These are phyloP conservation scores for Torymus auratus DNA, from an alignment of 2,888 invertebrate species.

Conservation along the genomic window DNA sequence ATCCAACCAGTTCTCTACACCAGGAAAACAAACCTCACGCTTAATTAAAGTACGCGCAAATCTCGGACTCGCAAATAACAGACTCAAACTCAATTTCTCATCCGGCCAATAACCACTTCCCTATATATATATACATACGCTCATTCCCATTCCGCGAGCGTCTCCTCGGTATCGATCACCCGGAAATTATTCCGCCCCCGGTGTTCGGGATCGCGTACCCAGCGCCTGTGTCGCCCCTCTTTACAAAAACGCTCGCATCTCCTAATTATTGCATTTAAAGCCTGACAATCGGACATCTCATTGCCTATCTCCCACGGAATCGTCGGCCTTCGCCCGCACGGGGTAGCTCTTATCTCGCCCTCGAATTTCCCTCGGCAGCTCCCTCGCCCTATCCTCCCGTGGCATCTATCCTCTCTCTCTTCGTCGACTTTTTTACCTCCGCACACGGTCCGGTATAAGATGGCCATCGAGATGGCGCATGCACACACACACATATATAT, in stretches of 20 bases:
- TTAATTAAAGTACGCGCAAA: no score
- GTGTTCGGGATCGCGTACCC: no score
- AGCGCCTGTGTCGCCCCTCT: no score
- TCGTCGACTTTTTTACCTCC: slow-evolving; percentile 17
- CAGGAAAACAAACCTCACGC: no score
- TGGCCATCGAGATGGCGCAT: slow-evolving; percentile 52
- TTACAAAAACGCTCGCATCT: slow-evolving; percentile 25
- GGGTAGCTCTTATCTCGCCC: slow-evolving; percentile 28
- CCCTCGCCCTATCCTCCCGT: slow-evolving; percentile 26
- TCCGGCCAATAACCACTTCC: no score
- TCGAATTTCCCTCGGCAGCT: slow-evolving; percentile 46
- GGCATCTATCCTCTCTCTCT: slow-evolving; percentile 40
- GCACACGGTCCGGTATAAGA: slow-evolving; percentile 39
- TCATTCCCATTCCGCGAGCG: not conserved
- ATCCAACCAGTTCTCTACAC: no score
- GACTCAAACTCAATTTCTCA: no score
- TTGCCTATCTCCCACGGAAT: slow-evolving; percentile 19
- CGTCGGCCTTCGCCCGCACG: not conserved
- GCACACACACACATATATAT: not conserved
- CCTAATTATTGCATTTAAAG: slow-evolving; percentile 53
- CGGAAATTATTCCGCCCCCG: slow-evolving; percentile 25
- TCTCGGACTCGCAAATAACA: no score
- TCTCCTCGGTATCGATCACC: slow-evolving; percentile 22
- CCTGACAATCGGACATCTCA: slow-evolving; percentile 37
- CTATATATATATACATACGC: not conserved